Evolutionary conservation across 2,888 invertebrate species (phyloP).

Genomic region (Brenthis ino): DNA sequence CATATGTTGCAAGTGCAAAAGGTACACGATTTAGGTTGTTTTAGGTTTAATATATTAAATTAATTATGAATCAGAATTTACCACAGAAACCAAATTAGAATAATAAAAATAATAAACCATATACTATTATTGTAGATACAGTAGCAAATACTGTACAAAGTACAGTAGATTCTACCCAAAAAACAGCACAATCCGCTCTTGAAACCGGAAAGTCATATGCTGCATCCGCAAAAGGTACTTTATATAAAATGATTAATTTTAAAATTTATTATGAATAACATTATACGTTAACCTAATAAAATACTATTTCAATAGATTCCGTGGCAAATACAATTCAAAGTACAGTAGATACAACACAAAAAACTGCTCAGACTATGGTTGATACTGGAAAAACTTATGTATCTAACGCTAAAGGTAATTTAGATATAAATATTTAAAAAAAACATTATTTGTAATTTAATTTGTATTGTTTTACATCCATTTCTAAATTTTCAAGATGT

Average conservation of each 20-base stretch:
- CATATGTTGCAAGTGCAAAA: slow-evolving; percentile 52
- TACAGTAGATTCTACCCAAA: slow-evolving; percentile 48
- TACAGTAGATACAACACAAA: slow-evolving; percentile 50
- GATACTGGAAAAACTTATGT: slow-evolving; percentile 45
- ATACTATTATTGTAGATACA: slow-evolving; percentile 35
- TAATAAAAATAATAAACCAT: background rate
- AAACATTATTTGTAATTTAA: too few relatives aligned
- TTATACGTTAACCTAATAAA: too few relatives aligned
- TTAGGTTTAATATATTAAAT: too few relatives aligned
- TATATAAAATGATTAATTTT: too few relatives aligned
- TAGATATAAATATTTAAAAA: background rate
- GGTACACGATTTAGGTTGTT: background rate
- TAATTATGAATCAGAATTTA: too few relatives aligned
- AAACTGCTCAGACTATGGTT: slow-evolving; percentile 53
- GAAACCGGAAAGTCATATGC: slow-evolving; percentile 43
- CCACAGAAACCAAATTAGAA: background rate
- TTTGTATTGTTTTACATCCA: too few relatives aligned
- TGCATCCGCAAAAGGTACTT: slow-evolving; percentile 40
- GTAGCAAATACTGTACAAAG: slow-evolving; percentile 35
- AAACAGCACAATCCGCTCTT: slow-evolving; percentile 51
- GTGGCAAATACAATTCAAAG: slow-evolving; percentile 31
- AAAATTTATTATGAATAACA: too few relatives aligned
- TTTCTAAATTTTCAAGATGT: too few relatives aligned
- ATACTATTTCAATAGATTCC: too few relatives aligned
- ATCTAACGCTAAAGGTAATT: slow-evolving; percentile 48